Base-by-base conservation (phyloP, 2,113 vertebrate species). In the Motacilla tschutschensis region DNA sequence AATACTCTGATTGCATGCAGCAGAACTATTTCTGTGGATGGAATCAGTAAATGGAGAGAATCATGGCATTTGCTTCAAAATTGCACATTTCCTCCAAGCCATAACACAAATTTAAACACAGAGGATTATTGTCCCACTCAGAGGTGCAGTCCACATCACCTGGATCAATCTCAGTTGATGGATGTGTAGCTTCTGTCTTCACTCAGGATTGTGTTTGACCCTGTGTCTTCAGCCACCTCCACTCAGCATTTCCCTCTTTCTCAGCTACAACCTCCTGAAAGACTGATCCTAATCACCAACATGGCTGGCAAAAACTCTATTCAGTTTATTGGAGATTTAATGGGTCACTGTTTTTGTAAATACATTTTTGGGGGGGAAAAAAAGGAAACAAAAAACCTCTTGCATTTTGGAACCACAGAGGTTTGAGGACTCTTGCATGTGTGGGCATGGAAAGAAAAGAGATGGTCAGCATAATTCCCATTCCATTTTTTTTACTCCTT, bases 331-430 rank as follows among this genome's bases (percentile, higher is more conserved):
- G 24, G 26, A 57, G n/a, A 64, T 88, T 75, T 55, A 90, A 38
- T n/a, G 35, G 12, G 8, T 58, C 17, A 5, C 18, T 69, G 16
- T 1, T 65, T 88, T 63, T 53, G 28, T 74, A 77, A 78, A 71
- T 55, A 51, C 8, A 22, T 73, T 72, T 55, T 5, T 14, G 20
- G 8, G 8, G 8, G 3, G 1, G 0, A 13, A 12, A 7, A 25
- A 6, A 36, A 41, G 33, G 60, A 63, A 85, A 47, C 7, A 40
- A 71, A 79, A 73, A 70, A 28, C 1, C 6, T n/a, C 18, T 54
- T n/a, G 11, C 10, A 2, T 79, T 78, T 82, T 76, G 25, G 47
- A 89, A 24, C 17, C 4, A 8, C 18, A 24, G 58, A 63, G 24
- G 9, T 36, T 78, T 76, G 47, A n/a, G 9, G 31, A n/a, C 51